phyloP scores from a whole-genome alignment of 1,140 invertebrate species.

The Drosophila novamexicana region DNA sequence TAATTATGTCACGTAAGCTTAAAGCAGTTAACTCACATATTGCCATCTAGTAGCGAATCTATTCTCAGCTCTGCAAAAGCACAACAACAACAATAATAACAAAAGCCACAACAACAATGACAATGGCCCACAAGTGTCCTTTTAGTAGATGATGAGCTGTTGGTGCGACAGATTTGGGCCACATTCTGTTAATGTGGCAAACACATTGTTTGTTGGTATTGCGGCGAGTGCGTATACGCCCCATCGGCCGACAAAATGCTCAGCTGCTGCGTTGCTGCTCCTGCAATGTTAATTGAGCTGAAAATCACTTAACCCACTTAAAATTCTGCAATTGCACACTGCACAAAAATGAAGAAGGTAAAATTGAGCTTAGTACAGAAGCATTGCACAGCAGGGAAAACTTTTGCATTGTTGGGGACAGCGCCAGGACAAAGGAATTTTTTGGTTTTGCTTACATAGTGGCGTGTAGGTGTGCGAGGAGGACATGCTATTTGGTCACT shows the following conservation, averaged over 20 bases:
- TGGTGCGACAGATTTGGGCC: slow-evolving; percentile 43
- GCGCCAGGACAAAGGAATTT: background rate
- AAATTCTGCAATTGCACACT: slow-evolving; percentile 16
- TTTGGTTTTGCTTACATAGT: background rate
- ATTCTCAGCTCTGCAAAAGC: slow-evolving; percentile 32
- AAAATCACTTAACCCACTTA: slow-evolving; percentile 76
- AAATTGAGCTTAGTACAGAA: background rate
- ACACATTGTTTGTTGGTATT: slow-evolving; percentile 63
- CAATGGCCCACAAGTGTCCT: slow-evolving; percentile 51
- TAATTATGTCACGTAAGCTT: slow-evolving; percentile 83
- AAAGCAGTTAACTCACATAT: slow-evolving; percentile 79
- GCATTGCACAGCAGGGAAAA: slow-evolving; percentile 1
- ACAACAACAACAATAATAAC: slow-evolving; percentile 9
- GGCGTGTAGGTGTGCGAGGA: background rate
- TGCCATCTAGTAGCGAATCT: slow-evolving; percentile 76
- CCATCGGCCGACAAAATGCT: slow-evolving; percentile 50
- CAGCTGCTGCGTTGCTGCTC: slow-evolving; percentile 3
- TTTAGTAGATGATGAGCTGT: slow-evolving; percentile 51
- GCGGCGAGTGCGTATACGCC: slow-evolving; percentile 57
- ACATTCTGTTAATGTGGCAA: slow-evolving; percentile 65
- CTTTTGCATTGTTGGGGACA: slow-evolving; percentile 10
- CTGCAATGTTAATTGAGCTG: slow-evolving; percentile 73
- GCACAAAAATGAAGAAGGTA: slow-evolving; percentile 9
- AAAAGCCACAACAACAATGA: background rate
- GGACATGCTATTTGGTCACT: too few relatives aligned